Conservation (phyloP, 2,888 invertebrate genomes). For the Lymantria dispar region DNA sequence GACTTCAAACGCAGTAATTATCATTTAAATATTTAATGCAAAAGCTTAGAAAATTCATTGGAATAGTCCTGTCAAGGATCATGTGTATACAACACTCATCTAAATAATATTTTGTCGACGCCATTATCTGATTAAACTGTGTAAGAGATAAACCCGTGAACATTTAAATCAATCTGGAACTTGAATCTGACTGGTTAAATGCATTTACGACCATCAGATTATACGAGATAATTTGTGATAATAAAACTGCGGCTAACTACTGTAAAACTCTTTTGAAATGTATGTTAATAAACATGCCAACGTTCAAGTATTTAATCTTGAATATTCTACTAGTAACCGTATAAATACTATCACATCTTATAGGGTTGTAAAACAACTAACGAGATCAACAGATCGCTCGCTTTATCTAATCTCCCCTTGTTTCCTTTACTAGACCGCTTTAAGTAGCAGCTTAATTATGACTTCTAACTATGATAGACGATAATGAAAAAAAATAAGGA, state of each 20-base stretch:
- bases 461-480: constrained; percentile 44
- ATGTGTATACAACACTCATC: no score
- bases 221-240: neutral
- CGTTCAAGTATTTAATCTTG: neutral
- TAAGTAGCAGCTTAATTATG: constrained; percentile 43
- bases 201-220: neutral
- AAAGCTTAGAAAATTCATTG: no score
- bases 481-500: constrained; percentile 41
- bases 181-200: neutral
- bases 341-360: constrained; percentile 1
- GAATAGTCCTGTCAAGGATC: no score
- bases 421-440: constrained; percentile 51
- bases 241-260: neutral
- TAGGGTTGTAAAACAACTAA: constrained; percentile 36
- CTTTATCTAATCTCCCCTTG: constrained; percentile 63
- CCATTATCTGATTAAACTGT: neutral
- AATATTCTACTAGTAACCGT: neutral
- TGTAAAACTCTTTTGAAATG: neutral
- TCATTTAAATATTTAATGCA: no score
- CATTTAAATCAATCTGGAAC: neutral
- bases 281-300: neutral
- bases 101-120: no score
- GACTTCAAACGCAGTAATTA: no score
- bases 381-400: constrained; percentile 44
- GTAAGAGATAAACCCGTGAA: neutral